phyloP scores from a whole-genome alignment of 1,140 invertebrate genomes.

The Drosophila teissieri region DNA sequence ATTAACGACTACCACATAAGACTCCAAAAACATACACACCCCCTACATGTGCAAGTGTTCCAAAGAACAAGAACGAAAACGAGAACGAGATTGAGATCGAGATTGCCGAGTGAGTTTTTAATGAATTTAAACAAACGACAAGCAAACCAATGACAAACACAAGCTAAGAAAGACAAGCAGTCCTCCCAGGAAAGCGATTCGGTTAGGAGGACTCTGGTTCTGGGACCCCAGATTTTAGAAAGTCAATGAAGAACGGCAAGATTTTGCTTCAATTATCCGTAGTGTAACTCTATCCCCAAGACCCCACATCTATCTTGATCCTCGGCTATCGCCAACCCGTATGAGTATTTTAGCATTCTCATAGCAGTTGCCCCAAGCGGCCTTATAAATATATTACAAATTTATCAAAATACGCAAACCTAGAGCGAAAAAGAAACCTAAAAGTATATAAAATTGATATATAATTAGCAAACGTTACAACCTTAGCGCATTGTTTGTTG shows the following conservation, averaged over 20 bases:
- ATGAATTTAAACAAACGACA: slow-evolving; percentile 53
- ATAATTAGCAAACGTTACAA: slow-evolving; percentile 76
- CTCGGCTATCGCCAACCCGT: slow-evolving; percentile 11
- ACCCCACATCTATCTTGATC: slow-evolving; percentile 8
- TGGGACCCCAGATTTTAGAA: slow-evolving; percentile 28
- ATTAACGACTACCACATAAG: slow-evolving; percentile 40
- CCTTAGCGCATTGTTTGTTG: slow-evolving; percentile 77
- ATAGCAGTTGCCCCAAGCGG: slow-evolving; percentile 76
- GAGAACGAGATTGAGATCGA: no score
- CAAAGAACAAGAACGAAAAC: slow-evolving; percentile 30
- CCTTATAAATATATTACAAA: slow-evolving; percentile 59
- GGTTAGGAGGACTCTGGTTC: neutral
- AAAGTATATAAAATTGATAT: slow-evolving; percentile 40
- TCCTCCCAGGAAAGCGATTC: neutral
- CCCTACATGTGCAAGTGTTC: slow-evolving; percentile 56
- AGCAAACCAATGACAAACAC: neutral
- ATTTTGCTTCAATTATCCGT: slow-evolving; percentile 47
- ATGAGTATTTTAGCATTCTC: slow-evolving; percentile 44
- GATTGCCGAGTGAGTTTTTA: slow-evolving; percentile 57
- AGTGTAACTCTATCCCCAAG: slow-evolving; percentile 29
- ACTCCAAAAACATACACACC: slow-evolving; percentile 20
- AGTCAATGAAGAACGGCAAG: slow-evolving; percentile 17
- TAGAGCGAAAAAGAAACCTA: slow-evolving; percentile 12
- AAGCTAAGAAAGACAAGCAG: neutral
- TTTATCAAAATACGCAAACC: slow-evolving; percentile 40